phyloP scores from a whole-genome alignment of 2,797 vertebrate species.

The Lepilemur septentrionalis region DNA sequence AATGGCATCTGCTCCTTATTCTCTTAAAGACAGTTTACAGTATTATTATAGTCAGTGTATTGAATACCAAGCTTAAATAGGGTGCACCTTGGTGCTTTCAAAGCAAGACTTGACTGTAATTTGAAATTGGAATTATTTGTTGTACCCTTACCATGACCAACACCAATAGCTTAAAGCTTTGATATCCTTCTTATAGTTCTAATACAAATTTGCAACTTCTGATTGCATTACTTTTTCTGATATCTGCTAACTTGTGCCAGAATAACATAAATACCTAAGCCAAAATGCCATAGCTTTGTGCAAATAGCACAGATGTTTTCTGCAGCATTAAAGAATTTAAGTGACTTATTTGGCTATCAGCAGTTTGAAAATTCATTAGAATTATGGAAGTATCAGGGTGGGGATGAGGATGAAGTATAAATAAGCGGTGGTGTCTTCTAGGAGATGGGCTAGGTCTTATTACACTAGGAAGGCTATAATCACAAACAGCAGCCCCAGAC shows the following conservation, averaged over 20 bases:
- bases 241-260: background rate
- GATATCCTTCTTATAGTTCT: background rate
- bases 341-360: constrained; percentile 19
- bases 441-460: background rate
- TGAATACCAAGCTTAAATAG: constrained; percentile 18
- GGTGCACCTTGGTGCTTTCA: background rate
- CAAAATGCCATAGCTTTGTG: background rate
- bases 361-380: constrained; percentile 8
- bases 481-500: background rate
- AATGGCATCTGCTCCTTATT: background rate
- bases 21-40: background rate
- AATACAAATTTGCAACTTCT: background rate
- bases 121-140: background rate
- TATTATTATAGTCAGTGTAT: background rate
- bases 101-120: background rate
- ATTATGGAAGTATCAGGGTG: background rate
- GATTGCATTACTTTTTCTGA: background rate
- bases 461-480: background rate
- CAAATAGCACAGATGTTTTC: background rate
- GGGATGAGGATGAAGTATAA: background rate
- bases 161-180: background rate
- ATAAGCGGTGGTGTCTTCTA: background rate
- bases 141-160: background rate
- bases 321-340: background rate
- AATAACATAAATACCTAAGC: background rate